A percentile compares a stretch with the other conserved stretches of the same genome.
Evolutionary conservation across 30 jellyfish, hydroid and myxozoan genomes (phyloP).

Genomic region (Cassiopea xamachana): DNA sequence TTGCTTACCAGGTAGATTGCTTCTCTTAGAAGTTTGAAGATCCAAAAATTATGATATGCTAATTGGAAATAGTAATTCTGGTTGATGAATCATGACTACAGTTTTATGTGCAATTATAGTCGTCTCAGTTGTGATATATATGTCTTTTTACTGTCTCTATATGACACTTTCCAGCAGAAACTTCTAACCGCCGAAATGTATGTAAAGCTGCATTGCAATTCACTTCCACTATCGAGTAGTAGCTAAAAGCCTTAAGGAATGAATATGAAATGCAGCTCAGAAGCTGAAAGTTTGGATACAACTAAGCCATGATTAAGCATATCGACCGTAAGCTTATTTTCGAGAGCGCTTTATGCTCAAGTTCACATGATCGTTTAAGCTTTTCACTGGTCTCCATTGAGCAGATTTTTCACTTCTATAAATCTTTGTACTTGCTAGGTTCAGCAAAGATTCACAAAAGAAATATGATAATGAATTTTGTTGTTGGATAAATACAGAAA

Average conservation of each 20-base stretch:
- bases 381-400: constrained; percentile 23
- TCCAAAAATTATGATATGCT: too few species aligned
- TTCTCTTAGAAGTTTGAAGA: too few species aligned
- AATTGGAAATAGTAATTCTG: too few species aligned
- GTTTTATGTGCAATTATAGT: too few species aligned
- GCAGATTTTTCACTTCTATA: not conserved
- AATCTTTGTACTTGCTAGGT: not conserved
- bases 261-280: not conserved
- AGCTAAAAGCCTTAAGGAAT: not conserved
- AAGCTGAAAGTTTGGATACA: constrained; percentile 71
- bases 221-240: not conserved
- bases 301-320: constrained; percentile 75
- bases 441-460: not conserved
- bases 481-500: not conserved
- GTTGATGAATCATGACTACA: too few species aligned
- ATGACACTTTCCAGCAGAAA: not conserved
- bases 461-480: too few species aligned
- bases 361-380: constrained; percentile 39
- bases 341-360: constrained; percentile 71
- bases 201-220: not conserved
- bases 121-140: not conserved
- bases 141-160: not conserved
- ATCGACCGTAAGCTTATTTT: constrained; percentile 51
- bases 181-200: not conserved
- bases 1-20: too few species aligned